These are phyloP conservation scores for Sardinella longiceps DNA, from an alignment of 2,797 vertebrate genomes.

Conservation along the genomic window DNA sequence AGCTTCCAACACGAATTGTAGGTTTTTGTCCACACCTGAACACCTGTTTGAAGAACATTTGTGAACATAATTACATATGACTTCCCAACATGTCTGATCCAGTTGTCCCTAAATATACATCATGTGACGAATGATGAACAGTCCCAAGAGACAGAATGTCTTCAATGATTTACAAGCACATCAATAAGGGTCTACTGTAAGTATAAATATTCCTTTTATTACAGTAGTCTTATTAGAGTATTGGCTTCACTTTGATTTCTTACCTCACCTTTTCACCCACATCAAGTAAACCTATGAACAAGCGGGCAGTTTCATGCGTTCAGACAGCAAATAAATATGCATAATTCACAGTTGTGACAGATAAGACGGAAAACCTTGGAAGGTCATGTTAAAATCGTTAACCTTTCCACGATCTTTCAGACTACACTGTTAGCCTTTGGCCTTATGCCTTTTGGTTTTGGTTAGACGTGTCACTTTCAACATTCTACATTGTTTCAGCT, in stretches of 20 bases:
- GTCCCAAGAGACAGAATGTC: slow-evolving; percentile 38
- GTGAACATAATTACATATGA: slow-evolving; percentile 72
- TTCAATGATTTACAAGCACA: slow-evolving; percentile 43
- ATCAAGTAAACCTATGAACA: neutral
- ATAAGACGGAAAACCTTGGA: slow-evolving; percentile 25
- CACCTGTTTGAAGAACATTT: slow-evolving; percentile 70
- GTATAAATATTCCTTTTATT: neutral
- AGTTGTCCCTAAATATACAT: slow-evolving; percentile 57
- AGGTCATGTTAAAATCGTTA: slow-evolving; percentile 29
- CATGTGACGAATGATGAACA: slow-evolving; percentile 67
- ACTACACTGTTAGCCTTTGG: slow-evolving; percentile 20
- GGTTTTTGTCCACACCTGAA: slow-evolving; percentile 68
- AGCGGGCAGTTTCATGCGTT: neutral
- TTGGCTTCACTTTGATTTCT: neutral
- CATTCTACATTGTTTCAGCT: slow-evolving; percentile 7
- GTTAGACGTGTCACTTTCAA: neutral
- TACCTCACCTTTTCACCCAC: neutral
- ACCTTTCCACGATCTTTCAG: slow-evolving; percentile 24
- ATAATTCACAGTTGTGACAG: slow-evolving; percentile 22
- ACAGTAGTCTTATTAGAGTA: too few species aligned
- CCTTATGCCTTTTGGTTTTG: slow-evolving; percentile 11
- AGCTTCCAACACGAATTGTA: slow-evolving; percentile 69
- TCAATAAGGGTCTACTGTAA: slow-evolving; percentile 41
- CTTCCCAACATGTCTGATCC: slow-evolving; percentile 55
- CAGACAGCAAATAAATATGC: slow-evolving; percentile 21